Base-by-base conservation (phyloP, 2,888 invertebrate genomes). In the Temnothorax ravouxi region DNA sequence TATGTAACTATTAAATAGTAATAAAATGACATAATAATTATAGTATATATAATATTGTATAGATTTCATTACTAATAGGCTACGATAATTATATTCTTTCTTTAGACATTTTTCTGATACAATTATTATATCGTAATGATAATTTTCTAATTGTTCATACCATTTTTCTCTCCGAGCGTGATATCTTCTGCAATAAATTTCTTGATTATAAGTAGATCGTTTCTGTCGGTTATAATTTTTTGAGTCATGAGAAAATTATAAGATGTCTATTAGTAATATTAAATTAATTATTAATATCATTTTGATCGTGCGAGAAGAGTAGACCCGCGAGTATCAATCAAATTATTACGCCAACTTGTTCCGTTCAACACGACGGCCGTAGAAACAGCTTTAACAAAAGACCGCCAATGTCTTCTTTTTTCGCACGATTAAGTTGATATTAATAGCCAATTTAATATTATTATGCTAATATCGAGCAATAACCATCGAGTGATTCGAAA, bases 271-370 rank as follows among this genome's bases (percentile, higher is more conserved):
- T 38, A 38, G 21, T 41, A 64, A 64, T 64, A 8, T 61, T 41
- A 64, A 64, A 41, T 41, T 64, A 6, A 64, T 64, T 64, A 64
- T n/a, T 62, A 38, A 38, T 62, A 11, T n/a, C 38, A 38, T n/a
- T 38, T 62, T 62, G 38, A 62, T 62, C 38, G 5, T 11, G 38
- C n/a, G 62, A 62, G 5, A n/a, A 61, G n/a, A 61, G 4, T 4
- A 50, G 1, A 29, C 3, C 3, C 15, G 76, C 75, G 81, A 79
- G 76, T 89, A 89, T 89, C 89, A 85, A 89, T 89, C 89, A 89
- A 89, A 88, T 89, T 89, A 88, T 89, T 89, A 89, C 87, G 75
- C 86, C 84, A 87, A 87, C 86, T 85, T 79, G 81, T 79, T 34
- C 82, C 75, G 80, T 6, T 15, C 6, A 11, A n/a, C 89, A 85